Conservation (phyloP, 2,797 vertebrate genomes). For the Percopsis omiscomaycus region DNA sequence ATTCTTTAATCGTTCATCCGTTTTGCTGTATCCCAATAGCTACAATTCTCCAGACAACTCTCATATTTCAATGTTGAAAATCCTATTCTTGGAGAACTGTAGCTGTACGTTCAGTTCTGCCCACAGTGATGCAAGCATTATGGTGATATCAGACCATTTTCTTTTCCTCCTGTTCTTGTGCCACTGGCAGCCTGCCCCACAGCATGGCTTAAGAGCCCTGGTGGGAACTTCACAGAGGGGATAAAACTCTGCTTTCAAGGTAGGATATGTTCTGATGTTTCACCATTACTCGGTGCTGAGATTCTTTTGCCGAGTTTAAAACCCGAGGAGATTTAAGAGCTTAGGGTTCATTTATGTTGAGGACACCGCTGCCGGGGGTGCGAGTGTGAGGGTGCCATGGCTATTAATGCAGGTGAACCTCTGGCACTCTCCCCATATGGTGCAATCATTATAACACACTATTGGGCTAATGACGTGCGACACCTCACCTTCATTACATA, state of each 20-base stretch:
- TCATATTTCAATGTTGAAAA: neutral
- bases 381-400: neutral
- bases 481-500: neutral
- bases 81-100: neutral
- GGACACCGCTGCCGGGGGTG: neutral
- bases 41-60: neutral
- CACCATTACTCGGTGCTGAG: constrained; percentile 25
- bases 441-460: neutral
- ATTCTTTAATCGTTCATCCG: constrained; percentile 32
- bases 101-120: neutral
- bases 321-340: constrained; percentile 18
- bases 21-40: constrained; percentile 36
- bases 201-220: constrained; percentile 31
- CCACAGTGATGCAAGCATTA: constrained; percentile 11
- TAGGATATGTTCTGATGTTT: constrained; percentile 47
- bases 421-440: constrained; percentile 7
- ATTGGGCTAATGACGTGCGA: neutral
- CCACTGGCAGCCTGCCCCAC: constrained; percentile 27
- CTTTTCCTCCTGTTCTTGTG: constrained; percentile 35
- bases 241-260: constrained; percentile 42
- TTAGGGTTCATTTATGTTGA: constrained; percentile 9
- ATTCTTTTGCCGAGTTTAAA: constrained; percentile 6
- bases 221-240: constrained; percentile 29
- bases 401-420: constrained; percentile 10
- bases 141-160: constrained; percentile 5